Conservation (phyloP, 2,797 vertebrate genomes). For the Furcifer pardalis region DNA sequence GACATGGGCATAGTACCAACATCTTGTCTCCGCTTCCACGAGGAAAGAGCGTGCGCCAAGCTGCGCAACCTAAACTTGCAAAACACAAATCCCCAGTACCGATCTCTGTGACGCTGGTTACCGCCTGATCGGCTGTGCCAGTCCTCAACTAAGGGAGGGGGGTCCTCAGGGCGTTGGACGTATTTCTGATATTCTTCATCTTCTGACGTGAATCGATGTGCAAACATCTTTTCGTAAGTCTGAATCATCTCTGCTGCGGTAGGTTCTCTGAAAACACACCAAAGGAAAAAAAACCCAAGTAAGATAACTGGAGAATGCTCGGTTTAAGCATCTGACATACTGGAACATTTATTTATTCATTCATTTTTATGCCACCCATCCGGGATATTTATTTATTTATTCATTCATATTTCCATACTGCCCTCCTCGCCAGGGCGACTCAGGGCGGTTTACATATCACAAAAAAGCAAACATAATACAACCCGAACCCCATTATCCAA, state of each 20-base stretch:
- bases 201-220: conserved; percentile 82
- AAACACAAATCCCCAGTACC: conserved; percentile 71
- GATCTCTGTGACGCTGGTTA: conserved; percentile 81
- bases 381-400: too few relatives aligned
- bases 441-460: too few relatives aligned
- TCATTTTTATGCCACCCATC: too few relatives aligned
- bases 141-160: conserved; percentile 88
- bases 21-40: not conserved
- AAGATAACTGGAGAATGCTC: not conserved
- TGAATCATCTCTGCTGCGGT: conserved; percentile 68
- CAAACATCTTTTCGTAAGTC: conserved; percentile 86
- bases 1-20: not conserved
- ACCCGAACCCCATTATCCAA: too few relatives aligned
- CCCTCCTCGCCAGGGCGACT: too few relatives aligned
- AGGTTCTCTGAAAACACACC: conserved; percentile 34
- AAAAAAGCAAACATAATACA: too few relatives aligned
- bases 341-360: too few relatives aligned
- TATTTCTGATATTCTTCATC: conserved; percentile 89
- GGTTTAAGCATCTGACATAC: not conserved
- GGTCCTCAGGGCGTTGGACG: conserved; percentile 76
- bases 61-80: not conserved
- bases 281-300: too few relatives aligned
- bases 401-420: too few relatives aligned
- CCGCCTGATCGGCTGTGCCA: conserved; percentile 85
- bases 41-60: too few relatives aligned